Evolutionary conservation across 1,140 invertebrate genomes (phyloP), one percentile per base, ranked within the genome.

Genomic region (Drosophila teissieri): DNA sequence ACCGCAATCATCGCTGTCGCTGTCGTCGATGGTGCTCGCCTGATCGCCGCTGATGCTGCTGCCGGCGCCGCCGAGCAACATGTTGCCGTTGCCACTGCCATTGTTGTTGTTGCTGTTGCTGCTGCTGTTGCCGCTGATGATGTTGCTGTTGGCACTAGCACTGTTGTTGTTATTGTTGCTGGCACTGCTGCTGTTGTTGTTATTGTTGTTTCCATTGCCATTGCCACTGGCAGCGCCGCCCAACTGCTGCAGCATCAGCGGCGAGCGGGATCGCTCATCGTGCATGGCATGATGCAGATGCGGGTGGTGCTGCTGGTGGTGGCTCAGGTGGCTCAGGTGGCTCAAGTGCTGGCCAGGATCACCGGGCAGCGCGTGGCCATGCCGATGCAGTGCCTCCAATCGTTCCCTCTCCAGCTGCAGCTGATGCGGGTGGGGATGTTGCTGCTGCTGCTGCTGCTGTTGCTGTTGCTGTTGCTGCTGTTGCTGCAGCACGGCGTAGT

Each of bases 1-100:
- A 91, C 90, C 90, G 52, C 90, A 91, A 54, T 91, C 83, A 22
- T 92, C 91, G 58, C 91, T 92, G 54, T 92, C 91, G 74, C 91
- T 92, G 55, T 92, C 91, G 36, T 92, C 91, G 44, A 91, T 85
- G 15, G 90, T 91, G 54, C 83, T 91, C 36, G 85, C 80, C 56
- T 88, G 82, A 55, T 91, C 90, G 3, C 86, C 90, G 55, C 86
- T 91, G 61, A 91, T 86, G 75, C 91, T 91, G 76, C 90, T 82
- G 31, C 81, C 84, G 15, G 84, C 80, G 34, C 86, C 82, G 1
- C 79, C 75, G 19, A 81, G 64, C 49, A 85, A 49, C 57, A 85
- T 46, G 45, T 65, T 57, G 40, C 80, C 64, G 37, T 67, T 82
- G 48, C 51, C 80, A 22, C 62, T 77, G 24, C 40, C 67, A 37